Base-by-base conservation (phyloP, 2,888 invertebrate genomes). In the Chrysotoxum bicinctum region DNA sequence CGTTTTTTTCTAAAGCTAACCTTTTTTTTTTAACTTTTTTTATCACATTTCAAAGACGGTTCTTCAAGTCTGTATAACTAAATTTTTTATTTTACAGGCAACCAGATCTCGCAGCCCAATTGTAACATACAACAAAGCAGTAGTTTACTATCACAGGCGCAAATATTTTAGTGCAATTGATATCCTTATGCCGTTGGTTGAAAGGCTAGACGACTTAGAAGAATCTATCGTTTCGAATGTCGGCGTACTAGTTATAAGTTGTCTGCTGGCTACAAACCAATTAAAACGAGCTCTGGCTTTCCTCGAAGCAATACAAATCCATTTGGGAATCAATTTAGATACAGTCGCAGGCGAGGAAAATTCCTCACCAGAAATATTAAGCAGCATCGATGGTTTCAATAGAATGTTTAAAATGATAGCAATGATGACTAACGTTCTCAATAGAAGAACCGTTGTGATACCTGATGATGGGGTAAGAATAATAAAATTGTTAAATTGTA, bases 191-290 rank as follows among this genome's bases (percentile, higher is more conserved):
- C 89, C 90, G 0, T 68, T 92, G 4, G 88, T 91, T 3, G 87
- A 89, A 9, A 88, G 90, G 66, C 60, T 91, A 8, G 89, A 91
- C 58, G 88, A 90, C 0, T 84, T 91, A 35, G 92, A 91, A 60
- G 90, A 91, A 76, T 87, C 87, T 9, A 89, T 90, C 64, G 88
- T 89, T 0, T 89, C 90, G 7, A 87, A 90, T 70, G 89, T 90
- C 10, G 91, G 91, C 23, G 88, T 91, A 4, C 87, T 92, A 62
- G 89, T 91, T 74, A 79, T 92, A 37, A 89, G 89, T 30, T 87
- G 92, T 54, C 85, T 92, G 0, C 75, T 92, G 9, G 90, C 90
- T 52, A 91, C 91, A 12, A 92, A 91, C 88, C 91, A 92, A 79
- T 48, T 90, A 0, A 90, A 89, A 77, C 90, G 90, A n/a, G 92